Base-by-base conservation (phyloP, 2,113 vertebrate genomes). In the Bubo blakistoni region DNA sequence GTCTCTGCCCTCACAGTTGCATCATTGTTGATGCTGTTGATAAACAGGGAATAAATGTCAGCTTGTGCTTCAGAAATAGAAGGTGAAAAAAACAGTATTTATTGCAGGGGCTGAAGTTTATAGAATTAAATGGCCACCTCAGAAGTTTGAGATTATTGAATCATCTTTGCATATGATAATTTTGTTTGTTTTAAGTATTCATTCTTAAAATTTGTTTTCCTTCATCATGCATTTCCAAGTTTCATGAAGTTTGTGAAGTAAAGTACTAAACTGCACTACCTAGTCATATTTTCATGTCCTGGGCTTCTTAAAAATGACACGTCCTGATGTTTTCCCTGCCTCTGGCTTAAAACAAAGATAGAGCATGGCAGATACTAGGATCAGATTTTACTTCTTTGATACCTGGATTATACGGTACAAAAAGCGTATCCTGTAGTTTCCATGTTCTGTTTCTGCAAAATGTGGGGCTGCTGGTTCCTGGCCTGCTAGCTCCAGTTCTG, bases 301-400 rank as follows among this genome's bases (percentile, higher is more conserved):
- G 20, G 21, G 6, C 36, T 76, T 69, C 65, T 61, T 91, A 34
- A 94, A 93, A 87, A 80, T n/a, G 10, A 54, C 32, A 16, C 54
- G 30, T 72, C 70, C 16, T 7, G 32, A 63, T 81, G 67, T 63
- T 86, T 91, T 86, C 59, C 42, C 46, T 88, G 52, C 47, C 65
- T 81, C 32, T 34, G 40, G n/a, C 65, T 59, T 87, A 84, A 92
- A 89, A 61, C 26, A 66, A 81, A 94, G 71, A 78, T 81, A 81
- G 73, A 88, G 9, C 36, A 17, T 47, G 36, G 32, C 49, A 92
- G 77, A 84, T 49, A 54, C 29, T 54, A 61, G 49, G n/a, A 55
- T 65, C 36, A 59, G 58, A 61, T 85, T 92, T 76, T 90, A 29
- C 54, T 92, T 44, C 74, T 95, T 94, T 92, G 81, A 85, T 94